Percentiles rank a stretch among this genome's conserved stretches.
These are phyloP conservation scores for Centropus unirufus DNA, from an alignment of 2,113 vertebrate species.

Conservation along the genomic window DNA sequence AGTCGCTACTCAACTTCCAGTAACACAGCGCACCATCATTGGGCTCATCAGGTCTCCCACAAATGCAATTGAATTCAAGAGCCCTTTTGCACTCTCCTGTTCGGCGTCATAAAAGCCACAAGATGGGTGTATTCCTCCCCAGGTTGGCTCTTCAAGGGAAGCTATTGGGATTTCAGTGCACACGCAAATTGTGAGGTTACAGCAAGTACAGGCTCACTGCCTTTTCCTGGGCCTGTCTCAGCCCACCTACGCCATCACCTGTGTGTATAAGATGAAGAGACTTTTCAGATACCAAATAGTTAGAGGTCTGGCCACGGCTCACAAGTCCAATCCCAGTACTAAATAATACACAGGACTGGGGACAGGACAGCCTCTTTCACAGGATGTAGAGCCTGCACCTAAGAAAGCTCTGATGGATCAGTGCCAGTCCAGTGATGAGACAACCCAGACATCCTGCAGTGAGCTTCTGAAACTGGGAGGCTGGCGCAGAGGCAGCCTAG, in stretches of 20 bases:
- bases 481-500: neutral
- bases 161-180: neutral
- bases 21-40: neutral
- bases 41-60: neutral
- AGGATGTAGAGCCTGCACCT: neutral
- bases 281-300: neutral
- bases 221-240: neutral
- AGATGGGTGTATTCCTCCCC: neutral
- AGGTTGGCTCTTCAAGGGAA: neutral
- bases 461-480: conserved; percentile 1
- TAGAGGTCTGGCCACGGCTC: fast-evolving
- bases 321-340: neutral
- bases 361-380: neutral
- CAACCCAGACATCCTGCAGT: neutral
- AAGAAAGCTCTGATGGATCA: neutral
- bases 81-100: conserved; percentile 1
- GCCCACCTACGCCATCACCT: neutral
- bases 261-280: neutral
- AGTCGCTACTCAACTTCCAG: neutral
- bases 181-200: neutral
- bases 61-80: conserved; percentile 5
- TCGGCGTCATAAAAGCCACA: neutral
- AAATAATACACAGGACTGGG: neutral
- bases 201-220: neutral
- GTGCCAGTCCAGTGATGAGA: neutral